Evolutionary conservation across 64 coral and sea anemone genomes (phyloP).

Genomic region (Pocillopora damicornis): DNA sequence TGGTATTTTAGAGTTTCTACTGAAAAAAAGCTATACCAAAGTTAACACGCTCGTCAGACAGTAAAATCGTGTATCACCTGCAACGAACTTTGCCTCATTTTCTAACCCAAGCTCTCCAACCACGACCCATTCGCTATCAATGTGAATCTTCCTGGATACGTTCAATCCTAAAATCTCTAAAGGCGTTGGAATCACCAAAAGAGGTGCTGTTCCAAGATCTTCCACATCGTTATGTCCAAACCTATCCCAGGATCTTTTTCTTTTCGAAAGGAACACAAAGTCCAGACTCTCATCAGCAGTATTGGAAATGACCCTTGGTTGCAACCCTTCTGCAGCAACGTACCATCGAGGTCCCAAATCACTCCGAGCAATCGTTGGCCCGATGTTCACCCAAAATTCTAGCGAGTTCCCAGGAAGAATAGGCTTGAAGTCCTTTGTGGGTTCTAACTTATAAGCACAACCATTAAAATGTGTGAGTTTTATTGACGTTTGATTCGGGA

Average conservation of each 20-base stretch:
- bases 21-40: too few species aligned
- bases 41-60: too few species aligned
- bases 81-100: slow-evolving; percentile 3
- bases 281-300: slow-evolving; percentile 41
- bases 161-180: neutral
- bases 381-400: slow-evolving; percentile 28
- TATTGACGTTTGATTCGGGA: slow-evolving; percentile 19
- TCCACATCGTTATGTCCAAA: neutral
- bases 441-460: slow-evolving; percentile 53
- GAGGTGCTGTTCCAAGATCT: slow-evolving; percentile 11
- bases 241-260: slow-evolving; percentile 10
- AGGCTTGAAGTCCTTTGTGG: slow-evolving; percentile 36
- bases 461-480: slow-evolving; percentile 64
- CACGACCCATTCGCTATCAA: slow-evolving; percentile 8
- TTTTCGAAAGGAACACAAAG: slow-evolving; percentile 42
- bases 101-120: slow-evolving; percentile 8
- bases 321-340: slow-evolving; percentile 35
- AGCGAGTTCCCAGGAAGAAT: slow-evolving; percentile 31
- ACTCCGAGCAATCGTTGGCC: neutral
- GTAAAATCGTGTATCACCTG: slow-evolving; percentile 3
- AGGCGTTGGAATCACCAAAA: slow-evolving; percentile 13
- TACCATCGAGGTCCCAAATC: slow-evolving; percentile 53
- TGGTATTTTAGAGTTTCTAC: too few species aligned
- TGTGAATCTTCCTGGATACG: neutral
- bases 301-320: slow-evolving; percentile 47